phyloP scores from a whole-genome alignment of 2,113 vertebrate genomes.

The Dolichallabes microphthalmus region DNA sequence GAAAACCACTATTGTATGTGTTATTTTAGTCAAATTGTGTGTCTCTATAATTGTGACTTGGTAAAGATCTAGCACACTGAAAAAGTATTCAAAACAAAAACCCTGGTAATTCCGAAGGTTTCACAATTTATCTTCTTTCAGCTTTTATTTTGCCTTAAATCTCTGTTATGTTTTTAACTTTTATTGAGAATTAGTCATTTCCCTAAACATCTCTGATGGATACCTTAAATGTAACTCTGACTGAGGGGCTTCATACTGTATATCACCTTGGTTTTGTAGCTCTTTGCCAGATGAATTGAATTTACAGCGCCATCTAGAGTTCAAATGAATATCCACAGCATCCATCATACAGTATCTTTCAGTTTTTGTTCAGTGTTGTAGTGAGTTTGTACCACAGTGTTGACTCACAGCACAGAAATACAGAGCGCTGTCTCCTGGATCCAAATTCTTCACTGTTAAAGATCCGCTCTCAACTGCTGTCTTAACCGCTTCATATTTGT shows the following conservation, averaged over 20 bases:
- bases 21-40: too few relatives aligned
- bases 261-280: background rate
- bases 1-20: too few relatives aligned
- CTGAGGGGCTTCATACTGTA: background rate
- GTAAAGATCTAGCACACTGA: too few relatives aligned
- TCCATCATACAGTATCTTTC: background rate
- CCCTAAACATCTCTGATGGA: background rate
- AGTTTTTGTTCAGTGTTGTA: conserved; percentile 14
- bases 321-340: background rate
- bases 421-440: conserved; percentile 30
- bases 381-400: conserved; percentile 29
- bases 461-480: conserved; percentile 20
- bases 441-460: conserved; percentile 36
- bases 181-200: too few relatives aligned
- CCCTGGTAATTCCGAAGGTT: too few relatives aligned
- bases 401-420: conserved; percentile 46
- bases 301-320: conserved; percentile 9
- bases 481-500: conserved; percentile 25
- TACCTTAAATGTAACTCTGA: background rate
- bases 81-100: too few relatives aligned
- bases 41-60: too few relatives aligned
- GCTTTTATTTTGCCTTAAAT: too few relatives aligned
- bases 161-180: too few relatives aligned
- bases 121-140: too few relatives aligned
- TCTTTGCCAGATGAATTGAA: background rate